phyloP scores from a whole-genome alignment of 2,113 vertebrate genomes.

The Marmota monax region DNA sequence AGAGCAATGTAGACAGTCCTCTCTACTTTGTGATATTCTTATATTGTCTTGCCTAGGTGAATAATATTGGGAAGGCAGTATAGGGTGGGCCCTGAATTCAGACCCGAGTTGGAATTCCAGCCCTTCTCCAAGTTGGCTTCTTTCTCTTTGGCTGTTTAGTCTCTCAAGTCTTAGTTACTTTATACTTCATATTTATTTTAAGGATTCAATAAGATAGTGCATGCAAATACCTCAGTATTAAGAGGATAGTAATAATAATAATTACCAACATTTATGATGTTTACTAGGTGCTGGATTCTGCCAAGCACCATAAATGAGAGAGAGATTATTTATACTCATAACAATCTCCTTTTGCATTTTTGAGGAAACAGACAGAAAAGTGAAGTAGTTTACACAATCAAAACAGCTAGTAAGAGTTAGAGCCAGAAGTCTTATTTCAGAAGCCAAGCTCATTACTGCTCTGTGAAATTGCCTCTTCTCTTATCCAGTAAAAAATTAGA shows the following conservation, averaged over 20 bases:
- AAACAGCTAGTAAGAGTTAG: not conserved
- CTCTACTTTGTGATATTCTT: not conserved
- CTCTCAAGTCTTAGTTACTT: not conserved
- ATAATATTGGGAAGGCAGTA: not conserved
- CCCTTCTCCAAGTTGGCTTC: not conserved
- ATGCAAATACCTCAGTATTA: not conserved
- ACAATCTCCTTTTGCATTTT: not conserved
- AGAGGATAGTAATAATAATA: not conserved
- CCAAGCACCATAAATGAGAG: not conserved
- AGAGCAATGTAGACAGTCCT: not conserved
- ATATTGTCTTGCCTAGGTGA: not conserved
- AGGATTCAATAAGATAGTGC: not conserved
- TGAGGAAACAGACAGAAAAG: not conserved
- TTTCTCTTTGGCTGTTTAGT: not conserved
- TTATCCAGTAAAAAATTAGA: not conserved
- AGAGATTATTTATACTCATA: not conserved
- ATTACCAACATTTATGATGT: not conserved
- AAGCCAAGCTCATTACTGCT: not conserved
- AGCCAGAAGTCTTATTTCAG: not conserved
- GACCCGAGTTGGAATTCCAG: not conserved
- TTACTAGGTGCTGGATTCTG: not conserved
- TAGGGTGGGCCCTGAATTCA: not conserved
- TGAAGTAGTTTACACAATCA: not conserved
- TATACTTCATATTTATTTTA: not conserved
- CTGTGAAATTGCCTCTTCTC: not conserved